Evolutionary conservation across 2,113 vertebrate species (phyloP).

Genomic region (Hyla sarda): DNA sequence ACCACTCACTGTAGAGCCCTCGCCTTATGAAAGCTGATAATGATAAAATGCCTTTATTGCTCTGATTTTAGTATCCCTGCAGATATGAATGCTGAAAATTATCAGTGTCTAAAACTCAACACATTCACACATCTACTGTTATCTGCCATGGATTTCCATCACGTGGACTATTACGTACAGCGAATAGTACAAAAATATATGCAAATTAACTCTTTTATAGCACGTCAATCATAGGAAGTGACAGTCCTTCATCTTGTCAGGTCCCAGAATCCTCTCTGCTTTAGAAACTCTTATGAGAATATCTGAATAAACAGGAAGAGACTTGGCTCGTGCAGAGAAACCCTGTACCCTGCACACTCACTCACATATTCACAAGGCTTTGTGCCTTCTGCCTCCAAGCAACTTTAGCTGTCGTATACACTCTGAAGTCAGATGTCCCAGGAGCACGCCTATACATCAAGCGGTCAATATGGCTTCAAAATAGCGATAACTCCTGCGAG

Average conservation of each 20-base stretch:
- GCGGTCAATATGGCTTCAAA: conserved; percentile 44
- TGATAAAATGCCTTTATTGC: no score
- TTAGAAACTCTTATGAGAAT: neutral
- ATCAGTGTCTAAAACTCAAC: no score
- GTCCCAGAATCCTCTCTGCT: neutral
- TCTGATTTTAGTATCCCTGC: no score
- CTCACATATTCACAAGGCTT: conserved; percentile 35
- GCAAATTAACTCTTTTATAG: neutral
- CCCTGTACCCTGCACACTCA: neutral
- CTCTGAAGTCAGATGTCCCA: conserved; percentile 33
- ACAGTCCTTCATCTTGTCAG: neutral
- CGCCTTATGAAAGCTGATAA: no score
- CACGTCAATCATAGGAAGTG: neutral
- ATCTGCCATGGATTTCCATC: neutral
- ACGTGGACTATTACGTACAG: neutral
- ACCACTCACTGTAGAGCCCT: neutral
- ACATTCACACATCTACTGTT: no score
- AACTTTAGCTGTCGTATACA: conserved; percentile 21
- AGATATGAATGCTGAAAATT: no score
- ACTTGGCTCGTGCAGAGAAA: neutral
- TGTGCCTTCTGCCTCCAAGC: conserved; percentile 39
- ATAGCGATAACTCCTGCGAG: conserved; percentile 27
- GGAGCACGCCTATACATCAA: conserved; percentile 33
- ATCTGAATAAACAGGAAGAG: neutral
- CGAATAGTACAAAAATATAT: neutral